Conservation (phyloP, 1,140 invertebrate genomes). For the Pseudomyrmex concolor region DNA sequence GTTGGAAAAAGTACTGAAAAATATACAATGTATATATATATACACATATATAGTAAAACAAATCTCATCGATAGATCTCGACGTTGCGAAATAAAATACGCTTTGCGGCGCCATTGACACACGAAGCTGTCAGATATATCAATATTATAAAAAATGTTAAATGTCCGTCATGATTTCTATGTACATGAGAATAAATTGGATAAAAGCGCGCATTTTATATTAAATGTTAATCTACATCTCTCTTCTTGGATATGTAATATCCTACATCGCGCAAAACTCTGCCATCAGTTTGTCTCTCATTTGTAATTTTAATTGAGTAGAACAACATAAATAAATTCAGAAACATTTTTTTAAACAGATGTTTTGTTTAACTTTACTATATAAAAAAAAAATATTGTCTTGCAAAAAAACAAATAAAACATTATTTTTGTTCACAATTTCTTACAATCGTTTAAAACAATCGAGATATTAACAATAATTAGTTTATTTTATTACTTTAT, state of each 20-base stretch:
- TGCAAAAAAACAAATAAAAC: too few relatives aligned
- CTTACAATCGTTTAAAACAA: background rate
- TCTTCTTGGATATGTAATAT: background rate
- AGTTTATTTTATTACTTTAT: background rate
- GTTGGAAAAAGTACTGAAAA: too few relatives aligned
- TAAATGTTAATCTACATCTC: too few relatives aligned
- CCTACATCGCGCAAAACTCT: background rate
- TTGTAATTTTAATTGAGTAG: background rate
- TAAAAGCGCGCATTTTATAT: background rate
- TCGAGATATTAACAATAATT: background rate
- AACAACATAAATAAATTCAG: too few relatives aligned
- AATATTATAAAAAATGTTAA: conserved; percentile 15
- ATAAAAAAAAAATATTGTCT: too few relatives aligned
- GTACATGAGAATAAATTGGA: conserved; percentile 5
- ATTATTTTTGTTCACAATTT: too few relatives aligned
- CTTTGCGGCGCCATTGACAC: background rate
- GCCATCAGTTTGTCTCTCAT: conserved; percentile 18
- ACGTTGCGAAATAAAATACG: background rate
- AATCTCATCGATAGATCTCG: background rate
- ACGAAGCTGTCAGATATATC: background rate
- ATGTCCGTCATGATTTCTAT: conserved; percentile 21
- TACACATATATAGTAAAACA: conserved; percentile 1
- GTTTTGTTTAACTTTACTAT: too few relatives aligned
- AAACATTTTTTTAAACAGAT: too few relatives aligned
- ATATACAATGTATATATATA: conserved; percentile 8